These are phyloP conservation scores for Ctenoplectra terminalis DNA, from an alignment of 1,140 invertebrate genomes.

Conservation along the genomic window DNA sequence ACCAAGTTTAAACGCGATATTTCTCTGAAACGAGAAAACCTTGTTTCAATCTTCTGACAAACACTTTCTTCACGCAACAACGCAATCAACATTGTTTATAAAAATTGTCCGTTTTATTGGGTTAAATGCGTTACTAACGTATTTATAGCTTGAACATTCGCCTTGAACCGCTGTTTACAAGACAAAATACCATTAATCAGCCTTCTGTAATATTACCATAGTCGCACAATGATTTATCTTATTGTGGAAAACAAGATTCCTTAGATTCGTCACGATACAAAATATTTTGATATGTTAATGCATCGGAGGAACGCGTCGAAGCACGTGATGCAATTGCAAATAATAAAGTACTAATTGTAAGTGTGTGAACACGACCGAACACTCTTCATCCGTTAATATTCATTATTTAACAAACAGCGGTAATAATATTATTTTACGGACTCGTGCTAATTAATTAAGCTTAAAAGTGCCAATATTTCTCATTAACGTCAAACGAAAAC, in stretches of 20 bases:
- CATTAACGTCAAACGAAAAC: not conserved
- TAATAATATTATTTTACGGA: too few species aligned
- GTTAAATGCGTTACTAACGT: not conserved
- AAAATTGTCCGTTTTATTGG: not conserved
- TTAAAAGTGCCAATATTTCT: not conserved
- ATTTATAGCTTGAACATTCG: not conserved
- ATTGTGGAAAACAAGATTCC: not conserved
- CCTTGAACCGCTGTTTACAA: conserved; percentile 27
- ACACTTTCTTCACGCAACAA: not conserved
- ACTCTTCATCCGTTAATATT: not conserved
- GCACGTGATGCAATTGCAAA: conserved; percentile 2
- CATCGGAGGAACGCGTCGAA: not conserved
- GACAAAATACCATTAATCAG: not conserved
- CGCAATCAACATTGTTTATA: not conserved
- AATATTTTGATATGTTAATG: conserved; percentile 23
- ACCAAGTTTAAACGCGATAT: too few species aligned
- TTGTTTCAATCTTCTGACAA: too few species aligned
- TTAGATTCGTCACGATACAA: not conserved
- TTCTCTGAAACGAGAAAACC: too few species aligned
- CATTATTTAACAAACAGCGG: too few species aligned
- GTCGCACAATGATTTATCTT: not conserved
- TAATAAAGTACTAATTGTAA: not conserved
- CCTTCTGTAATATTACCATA: not conserved
- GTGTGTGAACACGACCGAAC: not conserved
- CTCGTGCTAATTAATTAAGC: not conserved